Base-by-base conservation (phyloP, 2,888 invertebrate species). In the Chorisops tibialis region DNA sequence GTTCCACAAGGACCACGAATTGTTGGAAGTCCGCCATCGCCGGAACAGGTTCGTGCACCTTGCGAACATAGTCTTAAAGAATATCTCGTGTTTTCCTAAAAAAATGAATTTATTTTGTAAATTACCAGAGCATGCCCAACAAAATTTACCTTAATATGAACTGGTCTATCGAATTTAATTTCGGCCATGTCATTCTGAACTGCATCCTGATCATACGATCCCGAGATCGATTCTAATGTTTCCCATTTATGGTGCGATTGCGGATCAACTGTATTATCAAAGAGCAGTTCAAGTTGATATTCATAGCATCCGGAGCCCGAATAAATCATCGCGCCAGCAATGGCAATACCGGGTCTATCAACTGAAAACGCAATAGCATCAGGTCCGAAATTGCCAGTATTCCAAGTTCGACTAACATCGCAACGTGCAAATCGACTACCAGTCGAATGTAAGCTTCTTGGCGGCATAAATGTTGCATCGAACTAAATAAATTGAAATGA, bases 331-430 rank as follows among this genome's bases (percentile, higher is more conserved):
- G 91, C 91, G 1, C 97, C 98, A 24, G 91, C 91, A 41, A 98
- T 84, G 21, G 91, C 87, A 49, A 97, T 87, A 2, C 96, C 96
- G 0, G 90, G 83, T 18, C 90, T 83, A 79, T 98, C 96, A 9
- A 97, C 96, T 37, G 89, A 88, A 73, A 97, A 95, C 71, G 93
- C 93, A 70, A 99, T 91, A 0, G 96, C 96, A 79, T 99, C 98
- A 0, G 96, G 94, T 9, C 94, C 94, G 30, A 96, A 96, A 75
- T 94, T 95, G 3, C 96, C 95, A 0, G 96, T 95, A 75, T 97
- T 96, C 98, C 98, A 98, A 0, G 92, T 91, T 47, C 94, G 86
- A 51, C 89, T 88, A 68, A 90, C 87, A 75, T 95, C 96, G 47
- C 91, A 89, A 50, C 94, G 86, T 43, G 93, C 90, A 77, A 97